Percentiles rank a stretch among this genome's conserved stretches.
These are phyloP conservation scores for Laticauda colubrina DNA, from an alignment of 2,113 vertebrate species.

Conservation along the genomic window DNA sequence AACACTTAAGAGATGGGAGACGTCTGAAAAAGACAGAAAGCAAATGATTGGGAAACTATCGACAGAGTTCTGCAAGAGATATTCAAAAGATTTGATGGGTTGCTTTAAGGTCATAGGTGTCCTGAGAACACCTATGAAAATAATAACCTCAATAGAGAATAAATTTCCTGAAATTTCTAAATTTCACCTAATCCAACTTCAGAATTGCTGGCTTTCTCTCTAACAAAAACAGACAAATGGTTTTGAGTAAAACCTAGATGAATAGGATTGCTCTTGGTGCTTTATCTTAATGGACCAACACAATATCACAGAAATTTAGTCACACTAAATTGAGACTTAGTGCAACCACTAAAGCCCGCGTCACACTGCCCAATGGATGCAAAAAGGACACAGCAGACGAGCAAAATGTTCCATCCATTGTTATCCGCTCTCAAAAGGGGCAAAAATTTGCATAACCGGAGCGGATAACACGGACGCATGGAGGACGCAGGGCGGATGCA, in stretches of 20 bases:
- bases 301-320: neutral
- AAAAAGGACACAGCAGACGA: too few species aligned
- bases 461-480: too few species aligned
- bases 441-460: too few species aligned
- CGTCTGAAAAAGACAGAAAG: conserved; percentile 56
- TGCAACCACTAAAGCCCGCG: neutral
- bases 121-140: too few species aligned
- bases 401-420: too few species aligned
- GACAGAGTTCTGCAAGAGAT: conserved; percentile 47
- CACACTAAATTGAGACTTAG: too few species aligned
- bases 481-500: too few species aligned
- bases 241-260: conserved; percentile 1
- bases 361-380: too few species aligned
- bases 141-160: conserved; percentile 24
- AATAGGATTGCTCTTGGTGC: neutral
- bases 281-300: neutral
- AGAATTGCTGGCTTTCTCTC: neutral
- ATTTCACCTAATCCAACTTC: conserved; percentile 1
- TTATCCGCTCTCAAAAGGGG: too few species aligned
- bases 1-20: conserved; percentile 78
- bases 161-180: neutral
- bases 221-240: neutral
- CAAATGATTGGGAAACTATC: conserved; percentile 60
- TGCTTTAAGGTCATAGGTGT: conserved; percentile 58
- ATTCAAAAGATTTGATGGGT: conserved; percentile 60